phyloP scores from a whole-genome alignment of 2,113 vertebrate species.

The Cervus canadensis region DNA sequence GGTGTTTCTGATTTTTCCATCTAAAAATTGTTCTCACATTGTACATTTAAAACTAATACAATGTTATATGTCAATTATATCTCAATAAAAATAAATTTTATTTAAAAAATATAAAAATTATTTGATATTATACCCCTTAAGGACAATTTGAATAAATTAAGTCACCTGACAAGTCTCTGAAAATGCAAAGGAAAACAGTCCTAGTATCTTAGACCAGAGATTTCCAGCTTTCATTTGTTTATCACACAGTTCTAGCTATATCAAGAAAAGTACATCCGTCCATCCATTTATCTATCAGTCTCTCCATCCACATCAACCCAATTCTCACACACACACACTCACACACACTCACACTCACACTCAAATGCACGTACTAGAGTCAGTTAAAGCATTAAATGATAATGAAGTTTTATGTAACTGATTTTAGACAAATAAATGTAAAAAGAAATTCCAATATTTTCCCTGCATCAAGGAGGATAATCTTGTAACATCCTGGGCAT shows the following conservation, averaged over 20 bases:
- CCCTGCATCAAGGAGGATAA: background rate
- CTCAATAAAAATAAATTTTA: background rate
- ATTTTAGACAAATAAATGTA: background rate
- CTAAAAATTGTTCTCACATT: background rate
- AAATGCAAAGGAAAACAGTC: background rate
- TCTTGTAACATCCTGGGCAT: background rate
- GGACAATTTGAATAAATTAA: background rate
- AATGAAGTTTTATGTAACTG: background rate
- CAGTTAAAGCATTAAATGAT: background rate
- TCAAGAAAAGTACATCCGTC: background rate
- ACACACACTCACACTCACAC: background rate
- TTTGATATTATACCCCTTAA: background rate
- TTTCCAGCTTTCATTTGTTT: background rate
- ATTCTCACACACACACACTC: background rate
- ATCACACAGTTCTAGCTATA: background rate
- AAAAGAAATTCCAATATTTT: background rate
- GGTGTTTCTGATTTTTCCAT: background rate
- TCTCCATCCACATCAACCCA: background rate
- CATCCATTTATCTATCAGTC: background rate
- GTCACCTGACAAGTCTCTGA: background rate
- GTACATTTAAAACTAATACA: background rate
- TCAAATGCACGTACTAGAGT: background rate
- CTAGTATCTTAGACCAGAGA: background rate
- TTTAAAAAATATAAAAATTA: background rate
- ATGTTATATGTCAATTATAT: background rate